Percentiles rank a stretch among this genome's conserved stretches.
phyloP scores from a whole-genome alignment of 2,113 vertebrate genomes.

The Petaurus breviceps region DNA sequence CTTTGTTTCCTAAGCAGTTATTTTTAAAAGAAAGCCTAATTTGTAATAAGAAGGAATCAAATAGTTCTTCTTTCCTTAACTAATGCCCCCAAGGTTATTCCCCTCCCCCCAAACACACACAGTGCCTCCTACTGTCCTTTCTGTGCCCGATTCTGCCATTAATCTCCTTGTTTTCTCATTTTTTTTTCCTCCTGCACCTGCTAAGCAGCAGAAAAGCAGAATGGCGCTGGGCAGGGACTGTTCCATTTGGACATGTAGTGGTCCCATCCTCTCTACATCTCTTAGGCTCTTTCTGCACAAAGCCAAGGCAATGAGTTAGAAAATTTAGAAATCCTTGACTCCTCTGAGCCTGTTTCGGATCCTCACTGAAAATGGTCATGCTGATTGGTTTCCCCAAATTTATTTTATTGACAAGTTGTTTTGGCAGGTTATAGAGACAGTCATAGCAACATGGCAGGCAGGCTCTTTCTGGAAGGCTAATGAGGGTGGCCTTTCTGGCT shows the following conservation, averaged over 20 bases:
- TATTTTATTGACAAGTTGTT: background rate
- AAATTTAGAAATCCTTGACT: background rate
- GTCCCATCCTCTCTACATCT: background rate
- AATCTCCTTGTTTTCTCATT: background rate
- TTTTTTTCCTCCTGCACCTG: background rate
- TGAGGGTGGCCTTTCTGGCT: background rate
- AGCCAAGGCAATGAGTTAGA: background rate
- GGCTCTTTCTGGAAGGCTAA: background rate
- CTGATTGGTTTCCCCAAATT: background rate
- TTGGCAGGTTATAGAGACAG: background rate
- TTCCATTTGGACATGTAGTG: background rate
- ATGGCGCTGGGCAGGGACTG: background rate
- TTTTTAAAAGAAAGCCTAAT: slow-evolving; percentile 7
- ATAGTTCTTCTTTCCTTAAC: background rate
- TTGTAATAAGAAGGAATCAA: slow-evolving; percentile 18
- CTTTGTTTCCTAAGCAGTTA: slow-evolving; percentile 44
- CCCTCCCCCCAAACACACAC: background rate
- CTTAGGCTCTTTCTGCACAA: background rate
- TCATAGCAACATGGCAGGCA: background rate
- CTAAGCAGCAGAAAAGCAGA: background rate
- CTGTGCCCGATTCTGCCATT: background rate
- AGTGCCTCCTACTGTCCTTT: background rate
- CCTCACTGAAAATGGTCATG: background rate
- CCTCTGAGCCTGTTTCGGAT: background rate
- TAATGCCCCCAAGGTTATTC: background rate